Base-by-base conservation (phyloP, 1,140 invertebrate species). In the Sarcophaga peregrina region DNA sequence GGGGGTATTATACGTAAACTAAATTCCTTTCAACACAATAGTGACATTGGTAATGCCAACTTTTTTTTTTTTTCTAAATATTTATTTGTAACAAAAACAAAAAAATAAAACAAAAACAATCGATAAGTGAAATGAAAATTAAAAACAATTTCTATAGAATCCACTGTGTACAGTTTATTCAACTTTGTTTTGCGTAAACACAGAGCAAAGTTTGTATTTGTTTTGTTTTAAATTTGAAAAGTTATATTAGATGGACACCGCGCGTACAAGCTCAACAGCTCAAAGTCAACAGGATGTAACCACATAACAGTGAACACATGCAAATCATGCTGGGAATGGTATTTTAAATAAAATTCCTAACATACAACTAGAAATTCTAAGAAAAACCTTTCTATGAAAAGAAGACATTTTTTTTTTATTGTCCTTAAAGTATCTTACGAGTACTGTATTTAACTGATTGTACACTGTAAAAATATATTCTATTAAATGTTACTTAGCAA, bases 121-220 rank as follows among this genome's bases (percentile, higher is more conserved):
- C 15, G 25, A 37, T 1, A 37, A 58, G 5, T n/a, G 54, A 58
- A 58, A 37, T 37, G 25, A 58, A n/a, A n/a, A n/a, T 58, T 68
- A 7, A 68, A 20, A 37, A 37, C 25, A 37, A 20, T 68, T 5
- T 68, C 17, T n/a, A 20, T 10, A 7, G 17, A 62, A n/a, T 20
- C 25, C 0, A 58, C 62, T 68, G n/a, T 68, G n/a, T n/a, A 68
- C 62, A 68, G 62, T 68, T 68, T 68, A 68, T 68, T 68, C 62
- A 68, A 20, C 62, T 20, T 58, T 58, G 13, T 58, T 37, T 37
- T 58, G 54, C 15, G 13, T n/a, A 58, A 58, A 58, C 54, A 68
- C 3, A 68, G 20, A 68, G 20, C 20, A 20, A 68, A 20, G 62
- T 58, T 58, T 58, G n/a, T 10, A 20, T 68, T 68, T 68, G 15